Base-by-base conservation (phyloP, 2,888 invertebrate genomes). In the Plebejus melissa region DNA sequence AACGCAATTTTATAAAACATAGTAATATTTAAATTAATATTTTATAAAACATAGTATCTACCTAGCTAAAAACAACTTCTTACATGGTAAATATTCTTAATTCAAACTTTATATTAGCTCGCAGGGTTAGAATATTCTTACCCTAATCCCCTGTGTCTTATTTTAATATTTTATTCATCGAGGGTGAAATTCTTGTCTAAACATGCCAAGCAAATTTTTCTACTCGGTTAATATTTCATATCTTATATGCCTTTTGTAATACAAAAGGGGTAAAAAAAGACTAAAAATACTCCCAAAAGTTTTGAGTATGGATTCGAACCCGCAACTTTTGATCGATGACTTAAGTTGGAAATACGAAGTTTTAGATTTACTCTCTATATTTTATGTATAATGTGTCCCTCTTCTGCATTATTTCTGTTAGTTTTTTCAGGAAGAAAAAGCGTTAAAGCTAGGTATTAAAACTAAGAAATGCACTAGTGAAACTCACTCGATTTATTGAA, bases 131-230 rank as follows among this genome's bases (percentile, higher is more conserved):
- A 65, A 65, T 32, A 65, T 65, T 16, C 32, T 65, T 65, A 60
- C 65, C 32, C 65, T 32, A 65, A 65, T 65, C 65, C 65, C 65
- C 16, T 36, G 65, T 36, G 65, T 65, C 16, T 5, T 65, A 65
- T 36, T 32, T 65, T 65, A 65, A 65, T 65, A 65, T 65, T 65
- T 65, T 65, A 65, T 65, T 65, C 65, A 65, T 65, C 32, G 32
- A 36, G 36, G 65, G 65, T 36, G 9, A 65, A 65, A 65, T 65
- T 36, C 65, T 65, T 65, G 65, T 65, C 16, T 65, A 36, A 32
- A 16, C 65, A 65, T 65, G 65, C 32, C 32, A 65, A 28, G 65
- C 13, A 36, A 65, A 13, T 36, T 65, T 65, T 65, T 60, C 28
- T 60, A 28, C 60, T 60, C 7, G 60, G 9, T 28, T 36, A 13